Percentiles rank a stretch among this genome's conserved stretches.
These are phyloP conservation scores for Atethmia centrago DNA, from an alignment of 2,888 invertebrate species.

Conservation along the genomic window DNA sequence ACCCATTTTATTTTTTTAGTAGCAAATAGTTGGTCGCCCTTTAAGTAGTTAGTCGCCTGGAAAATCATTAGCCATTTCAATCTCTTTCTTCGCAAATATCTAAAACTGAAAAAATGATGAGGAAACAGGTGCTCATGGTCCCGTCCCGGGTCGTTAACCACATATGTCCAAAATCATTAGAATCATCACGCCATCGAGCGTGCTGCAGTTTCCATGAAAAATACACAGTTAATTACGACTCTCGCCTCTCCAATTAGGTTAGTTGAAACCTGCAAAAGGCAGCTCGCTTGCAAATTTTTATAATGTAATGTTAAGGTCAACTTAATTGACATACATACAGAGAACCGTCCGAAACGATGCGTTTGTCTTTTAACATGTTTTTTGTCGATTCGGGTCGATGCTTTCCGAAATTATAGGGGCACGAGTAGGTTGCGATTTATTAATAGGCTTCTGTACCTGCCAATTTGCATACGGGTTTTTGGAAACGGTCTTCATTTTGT, in stretches of 20 bases:
- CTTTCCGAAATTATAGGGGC: slow-evolving; percentile 63
- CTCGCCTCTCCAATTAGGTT: slow-evolving; percentile 68
- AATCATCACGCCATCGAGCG: slow-evolving; percentile 43
- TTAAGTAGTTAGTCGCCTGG: too few species aligned
- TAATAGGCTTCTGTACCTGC: slow-evolving; percentile 56
- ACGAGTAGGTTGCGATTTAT: slow-evolving; percentile 61
- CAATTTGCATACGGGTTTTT: slow-evolving; percentile 55
- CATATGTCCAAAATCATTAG: slow-evolving; percentile 44
- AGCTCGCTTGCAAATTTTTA: slow-evolving; percentile 69
- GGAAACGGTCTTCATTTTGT: slow-evolving; percentile 34
- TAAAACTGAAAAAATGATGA: background rate
- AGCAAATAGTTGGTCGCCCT: too few species aligned
- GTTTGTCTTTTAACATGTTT: slow-evolving; percentile 58
- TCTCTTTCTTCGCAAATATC: background rate
- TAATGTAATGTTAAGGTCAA: slow-evolving; percentile 69
- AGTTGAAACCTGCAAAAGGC: slow-evolving; percentile 69
- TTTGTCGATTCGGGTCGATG: slow-evolving; percentile 55
- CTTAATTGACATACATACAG: slow-evolving; percentile 74
- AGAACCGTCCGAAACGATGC: slow-evolving; percentile 63
- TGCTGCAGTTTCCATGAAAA: slow-evolving; percentile 53
- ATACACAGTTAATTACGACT: slow-evolving; percentile 63
- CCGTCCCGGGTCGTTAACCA: background rate
- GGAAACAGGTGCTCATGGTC: slow-evolving; percentile 19
- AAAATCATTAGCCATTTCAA: too few species aligned
- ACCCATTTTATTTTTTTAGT: too few species aligned